Evolutionary conservation across 2,888 invertebrate species (phyloP), one percentile per base, ranked within the genome.

Genomic region (Clunio marinus): DNA sequence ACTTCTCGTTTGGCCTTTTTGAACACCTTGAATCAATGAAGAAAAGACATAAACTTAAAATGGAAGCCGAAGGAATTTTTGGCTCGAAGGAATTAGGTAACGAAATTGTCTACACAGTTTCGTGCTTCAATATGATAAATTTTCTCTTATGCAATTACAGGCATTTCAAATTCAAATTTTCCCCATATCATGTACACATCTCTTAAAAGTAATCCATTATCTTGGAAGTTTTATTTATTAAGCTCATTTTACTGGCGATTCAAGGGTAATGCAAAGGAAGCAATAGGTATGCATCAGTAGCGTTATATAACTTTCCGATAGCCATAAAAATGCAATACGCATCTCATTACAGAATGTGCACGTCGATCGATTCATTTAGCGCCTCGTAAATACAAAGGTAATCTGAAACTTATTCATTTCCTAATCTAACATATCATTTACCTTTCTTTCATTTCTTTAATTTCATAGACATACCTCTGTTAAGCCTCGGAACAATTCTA

Each of bases 211-310:
- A 74, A 74, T 51, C 76, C 76, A 1, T 70, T 71, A 1, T 77
- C 77, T 1, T 78, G 78, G 78, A 76, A 76, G 59, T 76, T 75
- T 63, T 76, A 78, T 68, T 76, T 77, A 3, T 63, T 78, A 1
- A 74, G 75, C 69, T 78, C 78, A 0, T 78, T 76, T 62, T 78
- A 76, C 69, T 78, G 78, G 78, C 76, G 78, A 0, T 74, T 77
- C 73, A 74, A 73, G 1, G 78, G 78, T 8, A 74, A 76, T 70
- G 78, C 76, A 0, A 69, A 73, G 59, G 73, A 77, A 65, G 78
- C 78, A 1, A 60, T 77, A 5, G 63, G 63, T 46, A 46, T 27
- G 10, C 32, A 17, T 58, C 15, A 1, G 15, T 4, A 32, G 4
- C 4, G 17, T 45, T 45, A 7, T n/a, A 45, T 15, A 45, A 13